These are phyloP conservation scores for Paralvinella palmiformis DNA, from an alignment of 1,140 invertebrate genomes.

Conservation along the genomic window DNA sequence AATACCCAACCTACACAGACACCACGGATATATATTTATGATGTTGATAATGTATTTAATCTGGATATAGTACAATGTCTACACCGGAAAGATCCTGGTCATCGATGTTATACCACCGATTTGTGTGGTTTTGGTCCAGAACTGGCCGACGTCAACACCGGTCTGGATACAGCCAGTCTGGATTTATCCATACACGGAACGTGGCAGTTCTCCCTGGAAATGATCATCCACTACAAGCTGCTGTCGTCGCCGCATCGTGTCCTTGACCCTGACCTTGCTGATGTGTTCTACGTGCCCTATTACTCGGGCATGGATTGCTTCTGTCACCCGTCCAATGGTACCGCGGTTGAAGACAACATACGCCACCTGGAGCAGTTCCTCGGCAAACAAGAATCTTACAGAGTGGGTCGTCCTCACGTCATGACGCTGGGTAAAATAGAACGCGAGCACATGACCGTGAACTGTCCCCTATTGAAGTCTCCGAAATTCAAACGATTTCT, in stretches of 20 bases:
- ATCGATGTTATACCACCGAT: conserved; percentile 27
- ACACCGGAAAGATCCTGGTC: not conserved
- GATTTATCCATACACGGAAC: conserved; percentile 23
- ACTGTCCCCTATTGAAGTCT: conserved; percentile 25
- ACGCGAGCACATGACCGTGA: conserved; percentile 19
- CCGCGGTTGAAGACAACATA: not conserved
- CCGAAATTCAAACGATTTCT: conserved; percentile 19
- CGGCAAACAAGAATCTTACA: conserved; percentile 16
- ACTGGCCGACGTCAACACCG: conserved; percentile 13
- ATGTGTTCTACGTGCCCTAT: conserved; percentile 34
- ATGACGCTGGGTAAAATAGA: conserved; percentile 31
- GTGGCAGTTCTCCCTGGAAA: conserved; percentile 33
- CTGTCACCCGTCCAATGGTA: conserved; percentile 4
- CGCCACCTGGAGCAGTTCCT: conserved; percentile 20
- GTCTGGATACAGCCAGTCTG: not conserved
- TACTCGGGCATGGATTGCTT: conserved; percentile 28
- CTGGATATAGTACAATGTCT: conserved; percentile 23
- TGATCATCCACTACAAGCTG: conserved; percentile 34
- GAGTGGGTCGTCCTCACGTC: conserved; percentile 29
- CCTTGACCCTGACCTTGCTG: conserved; percentile 25
- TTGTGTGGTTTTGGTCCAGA: conserved; percentile 29
- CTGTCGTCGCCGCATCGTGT: conserved; percentile 27
- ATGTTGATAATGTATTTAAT: conserved; percentile 31
- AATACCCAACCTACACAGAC: too few species aligned
- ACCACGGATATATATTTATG: conserved; percentile 35